phyloP scores from a whole-genome alignment of 2,888 invertebrate genomes.

The Acrocera orbiculus region DNA sequence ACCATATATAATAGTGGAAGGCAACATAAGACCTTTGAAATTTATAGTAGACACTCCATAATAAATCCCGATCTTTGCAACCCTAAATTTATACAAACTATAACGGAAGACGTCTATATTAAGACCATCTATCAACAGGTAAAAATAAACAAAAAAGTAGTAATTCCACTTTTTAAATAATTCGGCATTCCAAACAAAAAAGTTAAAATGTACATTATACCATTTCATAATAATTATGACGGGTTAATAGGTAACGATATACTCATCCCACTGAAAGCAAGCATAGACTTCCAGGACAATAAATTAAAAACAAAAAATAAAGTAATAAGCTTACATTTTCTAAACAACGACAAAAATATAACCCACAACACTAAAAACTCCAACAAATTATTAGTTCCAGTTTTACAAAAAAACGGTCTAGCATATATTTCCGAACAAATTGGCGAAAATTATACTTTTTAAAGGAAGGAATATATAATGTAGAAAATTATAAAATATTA shows the following conservation, averaged over 20 bases:
- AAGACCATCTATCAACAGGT: background rate
- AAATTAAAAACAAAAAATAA: background rate
- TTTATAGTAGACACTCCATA: background rate
- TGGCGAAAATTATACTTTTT: too few relatives aligned
- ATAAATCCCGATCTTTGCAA: slow-evolving; percentile 2
- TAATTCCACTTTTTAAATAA: slow-evolving; percentile 2
- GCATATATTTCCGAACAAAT: background rate
- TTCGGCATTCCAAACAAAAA: background rate
- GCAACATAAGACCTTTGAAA: slow-evolving; percentile 1
- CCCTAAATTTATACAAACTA: background rate
- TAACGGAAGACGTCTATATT: background rate
- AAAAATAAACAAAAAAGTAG: slow-evolving; percentile 1
- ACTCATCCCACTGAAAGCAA: background rate
- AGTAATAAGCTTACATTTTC: background rate
- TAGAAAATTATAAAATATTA: background rate
- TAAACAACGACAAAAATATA: background rate
- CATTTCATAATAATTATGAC: slow-evolving; percentile 3
- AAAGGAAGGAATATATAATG: slow-evolving; percentile 6
- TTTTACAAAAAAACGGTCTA: slow-evolving; percentile 1
- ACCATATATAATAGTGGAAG: slow-evolving; percentile 1
- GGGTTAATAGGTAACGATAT: slow-evolving; percentile 5
- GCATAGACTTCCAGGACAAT: slow-evolving; percentile 1
- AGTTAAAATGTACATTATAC: slow-evolving; percentile 1
- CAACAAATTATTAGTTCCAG: background rate
- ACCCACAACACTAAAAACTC: background rate